These are phyloP conservation scores for Excalfactoria chinensis DNA, from an alignment of 2,113 vertebrate species.

Conservation along the genomic window DNA sequence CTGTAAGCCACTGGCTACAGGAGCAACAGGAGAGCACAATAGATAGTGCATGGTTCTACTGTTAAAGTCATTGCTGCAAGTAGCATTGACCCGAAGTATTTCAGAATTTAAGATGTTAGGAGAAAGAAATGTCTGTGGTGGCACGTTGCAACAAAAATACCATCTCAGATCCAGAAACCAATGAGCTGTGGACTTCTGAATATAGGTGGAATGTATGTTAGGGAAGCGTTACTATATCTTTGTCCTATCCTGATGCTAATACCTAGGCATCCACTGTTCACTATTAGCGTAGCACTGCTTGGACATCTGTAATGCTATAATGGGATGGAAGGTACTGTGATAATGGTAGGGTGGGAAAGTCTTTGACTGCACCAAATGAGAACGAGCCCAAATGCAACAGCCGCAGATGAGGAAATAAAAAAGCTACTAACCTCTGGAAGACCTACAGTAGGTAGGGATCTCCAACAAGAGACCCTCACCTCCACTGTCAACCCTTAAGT, in stretches of 20 bases:
- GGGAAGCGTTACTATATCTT: background rate
- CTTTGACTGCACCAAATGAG: too few relatives aligned
- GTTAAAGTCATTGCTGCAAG: background rate
- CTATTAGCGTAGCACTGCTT: background rate
- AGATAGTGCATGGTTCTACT: rapidly evolving
- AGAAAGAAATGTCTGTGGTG: background rate
- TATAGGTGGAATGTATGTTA: rapidly evolving
- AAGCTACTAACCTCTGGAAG: too few relatives aligned
- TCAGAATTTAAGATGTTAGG: background rate
- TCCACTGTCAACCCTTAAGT: too few relatives aligned
- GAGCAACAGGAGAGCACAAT: background rate
- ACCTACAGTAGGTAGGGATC: too few relatives aligned
- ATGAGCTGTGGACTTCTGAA: background rate
- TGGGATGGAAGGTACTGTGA: too few relatives aligned
- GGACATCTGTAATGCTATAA: background rate
- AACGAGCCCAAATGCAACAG: too few relatives aligned
- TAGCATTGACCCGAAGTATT: background rate
- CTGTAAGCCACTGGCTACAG: background rate
- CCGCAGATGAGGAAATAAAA: too few relatives aligned
- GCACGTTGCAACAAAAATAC: background rate
- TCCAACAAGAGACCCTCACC: too few relatives aligned
- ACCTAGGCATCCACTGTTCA: background rate
- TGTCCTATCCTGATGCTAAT: background rate
- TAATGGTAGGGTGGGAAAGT: too few relatives aligned
- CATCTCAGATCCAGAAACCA: background rate